A percentile compares a stretch with the other conserved stretches of the same genome.
phyloP scores from a whole-genome alignment of 1,140 invertebrate genomes.

The Drosophila equinoxialis region DNA sequence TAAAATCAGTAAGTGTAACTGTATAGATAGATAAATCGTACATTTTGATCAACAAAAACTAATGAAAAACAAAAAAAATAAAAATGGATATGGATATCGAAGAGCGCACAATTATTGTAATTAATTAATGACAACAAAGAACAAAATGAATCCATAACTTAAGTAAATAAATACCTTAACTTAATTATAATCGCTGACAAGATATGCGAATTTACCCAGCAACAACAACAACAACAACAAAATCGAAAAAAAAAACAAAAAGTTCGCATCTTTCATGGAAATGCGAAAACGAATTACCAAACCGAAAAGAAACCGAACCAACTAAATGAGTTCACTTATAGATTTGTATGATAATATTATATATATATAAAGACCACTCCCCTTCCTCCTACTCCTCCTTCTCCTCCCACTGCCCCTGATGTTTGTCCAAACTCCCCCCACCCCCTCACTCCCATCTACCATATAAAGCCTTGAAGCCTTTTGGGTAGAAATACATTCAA shows the following conservation, averaged over 20 bases:
- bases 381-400: constrained; percentile 8
- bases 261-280: neutral
- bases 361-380: constrained; percentile 25
- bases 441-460: neutral
- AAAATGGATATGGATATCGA: constrained; percentile 68
- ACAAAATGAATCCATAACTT: constrained; percentile 64
- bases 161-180: constrained; percentile 47
- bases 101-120: constrained; percentile 78
- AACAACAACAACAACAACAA: constrained; percentile 32
- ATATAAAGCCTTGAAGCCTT: constrained; percentile 10
- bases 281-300: constrained; percentile 7
- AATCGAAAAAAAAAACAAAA: too few relatives aligned
- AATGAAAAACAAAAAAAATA: neutral
- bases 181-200: constrained; percentile 51
- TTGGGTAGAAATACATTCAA: neutral
- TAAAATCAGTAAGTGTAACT: constrained; percentile 46
- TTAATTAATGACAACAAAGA: constrained; percentile 46
- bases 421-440: too few relatives aligned
- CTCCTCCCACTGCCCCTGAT: neutral
- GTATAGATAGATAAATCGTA: constrained; percentile 59
- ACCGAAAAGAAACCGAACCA: constrained; percentile 30
- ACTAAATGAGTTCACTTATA: constrained; percentile 34
- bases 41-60: constrained; percentile 27
- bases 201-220: constrained; percentile 57
- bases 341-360: constrained; percentile 45